These are phyloP conservation scores for Stigmatopora argus DNA, from an alignment of 2,113 vertebrate genomes.

Conservation along the genomic window DNA sequence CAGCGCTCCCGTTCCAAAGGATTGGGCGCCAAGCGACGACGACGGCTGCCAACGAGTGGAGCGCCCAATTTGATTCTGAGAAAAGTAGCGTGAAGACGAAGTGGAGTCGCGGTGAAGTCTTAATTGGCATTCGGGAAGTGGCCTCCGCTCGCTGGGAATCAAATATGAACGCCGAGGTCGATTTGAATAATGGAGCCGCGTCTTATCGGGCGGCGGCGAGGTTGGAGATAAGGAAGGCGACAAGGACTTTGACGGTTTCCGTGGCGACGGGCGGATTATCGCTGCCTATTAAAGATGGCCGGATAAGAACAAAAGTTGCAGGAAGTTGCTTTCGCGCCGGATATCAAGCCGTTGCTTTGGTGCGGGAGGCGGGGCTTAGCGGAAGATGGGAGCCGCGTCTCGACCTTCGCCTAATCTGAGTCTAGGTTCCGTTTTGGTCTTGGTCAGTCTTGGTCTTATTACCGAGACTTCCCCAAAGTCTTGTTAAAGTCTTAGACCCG, in stretches of 20 bases:
- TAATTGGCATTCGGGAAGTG: background rate
- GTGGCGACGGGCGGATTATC: background rate
- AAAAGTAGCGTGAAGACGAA: too few species aligned
- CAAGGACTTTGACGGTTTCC: constrained; percentile 7
- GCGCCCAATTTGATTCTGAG: too few species aligned
- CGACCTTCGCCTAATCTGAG: too few species aligned
- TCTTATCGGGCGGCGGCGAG: background rate
- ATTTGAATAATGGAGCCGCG: constrained; percentile 6
- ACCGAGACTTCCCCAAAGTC: too few species aligned
- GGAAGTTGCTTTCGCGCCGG: background rate
- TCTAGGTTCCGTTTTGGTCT: too few species aligned
- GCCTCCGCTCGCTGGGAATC: background rate
- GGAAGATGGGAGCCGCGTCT: too few species aligned
- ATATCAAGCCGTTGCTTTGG: constrained; percentile 5
- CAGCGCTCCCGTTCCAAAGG: too few species aligned
- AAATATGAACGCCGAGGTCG: background rate
- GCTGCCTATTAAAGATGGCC: background rate
- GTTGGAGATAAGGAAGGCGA: constrained; percentile 1
- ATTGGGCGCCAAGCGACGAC: too few species aligned
- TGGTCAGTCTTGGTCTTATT: too few species aligned
- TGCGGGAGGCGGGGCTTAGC: background rate
- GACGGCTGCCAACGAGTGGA: too few species aligned
- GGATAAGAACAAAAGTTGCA: background rate
- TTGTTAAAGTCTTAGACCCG: too few species aligned
- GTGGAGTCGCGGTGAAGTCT: background rate